Evolutionary conservation across 2,888 invertebrate genomes (phyloP), one percentile per base, ranked within the genome.

Genomic region (Clunio marinus): DNA sequence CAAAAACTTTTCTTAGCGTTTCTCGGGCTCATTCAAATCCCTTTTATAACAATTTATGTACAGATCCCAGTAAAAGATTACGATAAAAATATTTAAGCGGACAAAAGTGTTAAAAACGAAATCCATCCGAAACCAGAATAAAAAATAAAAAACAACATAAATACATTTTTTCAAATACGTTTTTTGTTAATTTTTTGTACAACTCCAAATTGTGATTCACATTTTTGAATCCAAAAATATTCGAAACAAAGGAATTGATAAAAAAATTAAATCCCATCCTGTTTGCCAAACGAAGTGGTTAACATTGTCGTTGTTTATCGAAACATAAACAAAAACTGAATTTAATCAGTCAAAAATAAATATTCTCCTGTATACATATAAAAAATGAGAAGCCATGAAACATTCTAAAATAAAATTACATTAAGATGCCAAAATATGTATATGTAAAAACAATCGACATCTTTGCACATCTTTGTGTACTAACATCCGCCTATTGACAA

Each of bases 21-120:
- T 66, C 66, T 51, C 66, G 66, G 66, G 55, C 66, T 66, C 51
- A 55, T 24, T 35, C 25, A 63, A 28, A 32, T 35, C 55, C 66
- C 32, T 55, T 32, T 32, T 41, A 41, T 41, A 22, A 17, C n/a
- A 25, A 41, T 41, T 62, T 55, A 27, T 66, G 66, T 66, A 66
- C 46, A 66, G 66, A 66, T 66, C 66, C 66, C 66, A 66, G 37
- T 3, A 46, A 59, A 17, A 10, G 13, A 25, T 46, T 41, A 24
- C 45, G 27, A 41, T 15, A 27, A 65, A 51, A 22, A 24, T 59
- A 17, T 35, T 66, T 66, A 28, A 66, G 66, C 66, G 66, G 66
- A 66, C 66, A 66, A 66, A 66, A 66, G 66, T 51, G 25, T 63
- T 35, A 17, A 4, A 41, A 41, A 41, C 10, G 41, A 41, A 28